Evolutionary conservation across 23 tunicate species (phyloP), one percentile per base, ranked within the genome.

Genomic region (Trididemnum clinides): DNA sequence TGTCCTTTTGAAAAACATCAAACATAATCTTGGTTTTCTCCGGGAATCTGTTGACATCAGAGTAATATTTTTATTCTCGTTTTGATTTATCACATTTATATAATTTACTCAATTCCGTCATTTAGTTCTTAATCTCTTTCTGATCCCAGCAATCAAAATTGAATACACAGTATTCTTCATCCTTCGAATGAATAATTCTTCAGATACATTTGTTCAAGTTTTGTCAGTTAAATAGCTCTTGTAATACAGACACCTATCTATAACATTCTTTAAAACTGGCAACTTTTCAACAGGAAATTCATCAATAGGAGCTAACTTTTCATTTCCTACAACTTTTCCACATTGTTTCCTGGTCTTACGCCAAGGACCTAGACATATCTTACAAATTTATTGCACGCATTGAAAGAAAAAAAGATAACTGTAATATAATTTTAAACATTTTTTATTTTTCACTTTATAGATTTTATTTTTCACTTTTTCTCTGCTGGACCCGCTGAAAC

Each of bases 121-220:
- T 59, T 59, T 59, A 59, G 69, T 59, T 59, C 69, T 21, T 59
- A 59, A 59, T 59, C 69, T 59, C 21, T 59, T 59, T 4, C 69
- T 59, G 18, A 59, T 59, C 69, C 69, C 69, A 59, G 69, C 69
- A 59, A 59, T 59, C 22, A 26, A 59, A 59, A 59, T 59, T 12
- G 69, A 26, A 59, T 59, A 59, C 23, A 21, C 69, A 59, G 18
- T 59, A 21, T 59, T 12, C 26, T 59, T 59, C 18, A 21, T 21
- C 69, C 69, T 12, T 15, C 22, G 23, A 26, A 12, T 59, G 26
- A 59, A 59, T 26, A 59, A 59, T 59, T 59, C 69, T 59, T 59
- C 69, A 59, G 69, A 21, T 21, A 59, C 69, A 59, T 22, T 59
- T 59, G 69, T 59, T 21, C 18, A 59, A 7, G 54, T 7, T 44